Base-by-base conservation (phyloP, 2,113 vertebrate genomes). In the Ctenodactylus gundi region DNA sequence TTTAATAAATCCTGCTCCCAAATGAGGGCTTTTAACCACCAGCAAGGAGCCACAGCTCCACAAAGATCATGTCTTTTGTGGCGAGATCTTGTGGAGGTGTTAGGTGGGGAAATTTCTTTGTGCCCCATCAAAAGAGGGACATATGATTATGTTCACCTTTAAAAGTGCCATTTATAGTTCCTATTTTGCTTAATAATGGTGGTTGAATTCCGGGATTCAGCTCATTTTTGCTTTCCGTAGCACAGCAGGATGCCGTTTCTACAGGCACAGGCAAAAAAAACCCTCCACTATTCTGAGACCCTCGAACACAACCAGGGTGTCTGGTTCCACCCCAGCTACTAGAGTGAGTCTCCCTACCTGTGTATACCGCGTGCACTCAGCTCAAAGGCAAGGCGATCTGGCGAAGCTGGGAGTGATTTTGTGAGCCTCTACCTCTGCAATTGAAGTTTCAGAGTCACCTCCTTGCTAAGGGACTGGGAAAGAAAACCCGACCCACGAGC, bases 1-100 rank as follows among this genome's bases (percentile, higher is more conserved):
- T 98, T 98, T 98, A 98, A 98, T 98, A 97, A 98, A 97, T 97
- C 97, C 97, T 88, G 72, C 67, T 96, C 51, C 0, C 89, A 86
- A 97, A 93, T 39, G 60, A 73, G 15, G 6, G 57, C 78, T 97
- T 97, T 77, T 41, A 85, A 96, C 96, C 58, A 18, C 4, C 57
- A 92, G 87, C n/a, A 27, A 96, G 95, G 46, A 94, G 67, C 94
- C 51, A 76, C 77, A 91, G 75, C 94, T 94, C 93, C 93, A 93
- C 95, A 88, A 31, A 67, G 93, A 90, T 96, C 95, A 88, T 95
- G 81, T 68, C 41, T 93, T 96, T 95, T 85, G 94, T 96, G 96
- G 97, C 60, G 49, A 95, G 97, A 84, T 85, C 77, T 77, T 89
- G 95, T 95, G 93, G 96, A 96, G 97, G 96, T 93, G 41, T 95